Base-by-base conservation (phyloP, 1,140 invertebrate genomes). In the Holcopasites calliopsidis region DNA sequence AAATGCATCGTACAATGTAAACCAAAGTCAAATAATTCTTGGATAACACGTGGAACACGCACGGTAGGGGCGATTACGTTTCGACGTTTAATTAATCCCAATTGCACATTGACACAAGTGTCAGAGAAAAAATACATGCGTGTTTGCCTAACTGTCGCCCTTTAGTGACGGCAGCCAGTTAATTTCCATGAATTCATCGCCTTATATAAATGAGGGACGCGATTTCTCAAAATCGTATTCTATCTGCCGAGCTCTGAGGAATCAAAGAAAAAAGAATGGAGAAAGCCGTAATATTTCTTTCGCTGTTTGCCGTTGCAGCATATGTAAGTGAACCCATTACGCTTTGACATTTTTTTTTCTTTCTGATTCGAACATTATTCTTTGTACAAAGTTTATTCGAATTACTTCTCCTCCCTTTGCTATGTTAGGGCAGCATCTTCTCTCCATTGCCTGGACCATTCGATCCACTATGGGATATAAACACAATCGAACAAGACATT, bases 241-340 rank as follows among this genome's bases (percentile, higher is more conserved):
- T 13, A 49, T 18, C 10, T 6, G n/a, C 3, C 13, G 26, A 42
- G 16, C 28, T 8, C 6, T 18, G 23, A 47, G 23, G 21, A 28
- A 31, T 16, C 11, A 44, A 80, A 40, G 31, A n/a, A n/a, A n/a
- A n/a, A n/a, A n/a, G n/a, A n/a, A 88, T 88, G 82, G 33, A 64
- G n/a, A 86, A 82, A 64, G 13, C 69, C 6, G 21, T 35, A 0
- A 33, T 84, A 21, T 13, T 78, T 23, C 42, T 79, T 21, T 80
- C 61, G 35, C 1, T 77, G 11, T 4, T 80, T 1, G 6, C 72
- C 18, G 35, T 70, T 26, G 3, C 64, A 23, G 47, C 52, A 23
- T 66, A 54, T 11, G 86, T 87, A 76, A 86, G 86, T 86, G 74
- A 26, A 23, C 55, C 6, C 3, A 52, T 13, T 13, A 2, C 11